These are phyloP conservation scores for Caenorhabditis drosophilae DNA, from an alignment of 2,888 invertebrate genomes.

Conservation along the genomic window DNA sequence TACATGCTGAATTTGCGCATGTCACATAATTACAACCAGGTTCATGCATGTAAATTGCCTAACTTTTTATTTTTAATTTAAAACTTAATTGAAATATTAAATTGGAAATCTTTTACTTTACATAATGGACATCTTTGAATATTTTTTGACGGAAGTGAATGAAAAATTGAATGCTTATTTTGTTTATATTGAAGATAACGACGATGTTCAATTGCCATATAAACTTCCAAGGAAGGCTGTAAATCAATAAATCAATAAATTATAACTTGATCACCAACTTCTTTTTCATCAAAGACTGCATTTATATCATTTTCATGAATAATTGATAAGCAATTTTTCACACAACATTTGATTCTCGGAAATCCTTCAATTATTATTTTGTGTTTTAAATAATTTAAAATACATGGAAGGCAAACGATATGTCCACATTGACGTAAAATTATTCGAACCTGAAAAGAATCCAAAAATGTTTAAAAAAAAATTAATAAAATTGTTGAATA, in stretches of 20 bases:
- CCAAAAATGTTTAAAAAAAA: no score
- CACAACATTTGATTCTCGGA: constrained; percentile 42
- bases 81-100: background rate
- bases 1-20: constrained; percentile 40
- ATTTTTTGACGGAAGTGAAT: constrained; percentile 24
- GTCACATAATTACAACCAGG: constrained; percentile 42
- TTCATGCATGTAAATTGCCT: constrained; percentile 24
- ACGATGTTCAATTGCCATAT: constrained; percentile 36
- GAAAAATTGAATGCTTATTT: constrained; percentile 42
- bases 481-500: no score
- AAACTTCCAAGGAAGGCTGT: constrained; percentile 38
- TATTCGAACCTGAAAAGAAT: constrained; percentile 35
- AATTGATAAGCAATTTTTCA: constrained; percentile 20
- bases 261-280: no score
- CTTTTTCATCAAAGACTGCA: constrained; percentile 47
- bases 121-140: constrained; percentile 44
- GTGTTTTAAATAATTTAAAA: constrained; percentile 42
- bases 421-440: constrained; percentile 46
- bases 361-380: constrained; percentile 38
- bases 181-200: constrained; percentile 45
- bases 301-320: constrained; percentile 53
- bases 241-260: background rate
- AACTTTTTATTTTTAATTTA: background rate
- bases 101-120: constrained; percentile 9
- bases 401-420: constrained; percentile 43